phyloP scores from a whole-genome alignment of 2,888 invertebrate genomes.

The Athrips mouffetella region DNA sequence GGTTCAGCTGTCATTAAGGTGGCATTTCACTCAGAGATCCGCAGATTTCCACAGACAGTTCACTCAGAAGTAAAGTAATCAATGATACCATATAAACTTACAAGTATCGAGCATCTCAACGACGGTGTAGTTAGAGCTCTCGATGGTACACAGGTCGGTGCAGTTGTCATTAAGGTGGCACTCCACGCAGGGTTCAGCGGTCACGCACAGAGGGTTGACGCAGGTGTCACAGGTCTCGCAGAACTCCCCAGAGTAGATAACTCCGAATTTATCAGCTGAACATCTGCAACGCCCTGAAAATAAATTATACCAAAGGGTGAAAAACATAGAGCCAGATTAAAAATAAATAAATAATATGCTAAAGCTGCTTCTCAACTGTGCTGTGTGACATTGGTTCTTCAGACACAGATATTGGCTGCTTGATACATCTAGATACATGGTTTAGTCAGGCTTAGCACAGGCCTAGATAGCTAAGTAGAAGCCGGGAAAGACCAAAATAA shows the following conservation, averaged over 20 bases:
- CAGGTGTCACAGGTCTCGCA: constrained; percentile 69
- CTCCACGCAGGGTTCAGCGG: constrained; percentile 66
- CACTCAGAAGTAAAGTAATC: no score
- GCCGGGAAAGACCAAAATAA: no score
- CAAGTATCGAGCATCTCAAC: constrained; percentile 38
- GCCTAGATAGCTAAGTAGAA: no score
- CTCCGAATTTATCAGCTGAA: constrained; percentile 37
- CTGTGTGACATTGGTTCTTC: no score
- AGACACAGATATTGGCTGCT: no score
- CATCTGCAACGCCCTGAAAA: constrained; percentile 61
- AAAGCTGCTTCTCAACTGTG: no score
- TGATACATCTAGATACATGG: no score
- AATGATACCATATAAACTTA: constrained; percentile 20
- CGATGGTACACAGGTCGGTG: constrained; percentile 49
- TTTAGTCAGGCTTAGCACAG: no score
- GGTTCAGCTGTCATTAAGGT: constrained; percentile 53
- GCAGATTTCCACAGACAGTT: no score
- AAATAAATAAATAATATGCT: no score
- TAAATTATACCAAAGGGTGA: background rate
- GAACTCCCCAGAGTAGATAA: constrained; percentile 62
- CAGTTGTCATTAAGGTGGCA: constrained; percentile 58
- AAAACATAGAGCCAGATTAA: no score
- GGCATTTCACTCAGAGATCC: no score
- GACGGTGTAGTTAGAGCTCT: constrained; percentile 58
- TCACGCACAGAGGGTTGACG: constrained; percentile 67